A percentile compares a stretch with the other conserved stretches of the same genome.
Conservation (phyloP, 2,113 vertebrate genomes). For the Hippocampus comes region DNA sequence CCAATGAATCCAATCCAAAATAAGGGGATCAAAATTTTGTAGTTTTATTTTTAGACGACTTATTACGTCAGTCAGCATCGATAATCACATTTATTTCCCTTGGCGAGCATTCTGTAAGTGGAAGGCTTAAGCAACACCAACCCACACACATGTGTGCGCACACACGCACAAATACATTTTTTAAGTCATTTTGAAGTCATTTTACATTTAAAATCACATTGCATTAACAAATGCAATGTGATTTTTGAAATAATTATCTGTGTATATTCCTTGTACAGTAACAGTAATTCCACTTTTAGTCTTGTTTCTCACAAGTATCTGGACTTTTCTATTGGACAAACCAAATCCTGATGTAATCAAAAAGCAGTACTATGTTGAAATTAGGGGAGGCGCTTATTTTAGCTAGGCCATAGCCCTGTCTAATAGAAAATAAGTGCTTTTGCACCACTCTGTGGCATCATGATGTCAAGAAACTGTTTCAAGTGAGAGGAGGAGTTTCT, state of each 20-base stretch:
- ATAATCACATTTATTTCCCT: slow-evolving; percentile 61
- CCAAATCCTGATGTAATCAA: too few relatives aligned
- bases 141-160: background rate
- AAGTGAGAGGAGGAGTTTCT: too few relatives aligned
- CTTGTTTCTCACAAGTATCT: too few relatives aligned
- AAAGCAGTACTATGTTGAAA: background rate
- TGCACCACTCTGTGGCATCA: too few relatives aligned
- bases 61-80: slow-evolving; percentile 40
- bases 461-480: too few relatives aligned
- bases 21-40: slow-evolving; percentile 28
- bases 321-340: too few relatives aligned
- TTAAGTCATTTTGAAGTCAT: background rate
- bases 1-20: slow-evolving; percentile 24
- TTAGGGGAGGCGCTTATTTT: background rate
- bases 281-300: too few relatives aligned
- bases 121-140: slow-evolving; percentile 37
- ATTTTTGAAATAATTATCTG: background rate
- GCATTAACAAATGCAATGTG: background rate
- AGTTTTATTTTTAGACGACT: slow-evolving; percentile 55
- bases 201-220: background rate
- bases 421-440: too few relatives aligned
- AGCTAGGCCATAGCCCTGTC: too few relatives aligned
- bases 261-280: background rate
- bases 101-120: slow-evolving; percentile 36
- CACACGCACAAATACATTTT: background rate